Conservation (phyloP, 2,888 invertebrate species). For the Nemurella pictetii region DNA sequence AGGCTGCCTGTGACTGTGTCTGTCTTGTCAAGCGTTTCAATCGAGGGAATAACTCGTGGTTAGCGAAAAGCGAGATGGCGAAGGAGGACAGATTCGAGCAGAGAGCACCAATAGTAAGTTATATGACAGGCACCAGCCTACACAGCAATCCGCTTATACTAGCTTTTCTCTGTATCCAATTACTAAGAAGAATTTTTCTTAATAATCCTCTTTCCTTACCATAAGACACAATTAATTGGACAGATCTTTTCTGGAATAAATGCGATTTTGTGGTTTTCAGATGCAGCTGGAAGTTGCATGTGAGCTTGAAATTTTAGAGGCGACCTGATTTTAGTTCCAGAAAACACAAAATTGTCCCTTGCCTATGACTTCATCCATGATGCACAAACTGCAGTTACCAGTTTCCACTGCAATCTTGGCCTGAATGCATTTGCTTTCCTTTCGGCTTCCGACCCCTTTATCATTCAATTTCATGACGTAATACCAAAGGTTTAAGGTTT, state of each 20-base stretch:
- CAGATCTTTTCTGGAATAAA: not conserved
- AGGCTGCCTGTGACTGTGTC: too few relatives aligned
- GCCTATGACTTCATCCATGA: too few relatives aligned
- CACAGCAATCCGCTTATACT: conserved; percentile 3
- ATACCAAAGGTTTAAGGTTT: not conserved
- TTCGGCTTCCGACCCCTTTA: not conserved
- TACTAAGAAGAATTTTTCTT: conserved; percentile 4
- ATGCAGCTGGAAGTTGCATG: too few relatives aligned
- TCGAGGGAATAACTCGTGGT: not conserved
- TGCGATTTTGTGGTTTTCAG: not conserved
- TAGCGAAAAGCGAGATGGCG: not conserved
- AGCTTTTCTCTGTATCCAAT: conserved; percentile 16
- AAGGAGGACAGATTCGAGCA: too few relatives aligned
- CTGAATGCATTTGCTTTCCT: not conserved
- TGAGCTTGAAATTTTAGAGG: too few relatives aligned
- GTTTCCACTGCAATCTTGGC: too few relatives aligned
- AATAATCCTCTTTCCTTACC: conserved; percentile 8
- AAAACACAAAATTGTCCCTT: too few relatives aligned
- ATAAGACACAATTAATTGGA: conserved; percentile 22
- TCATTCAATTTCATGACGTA: not conserved
- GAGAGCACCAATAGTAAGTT: not conserved
- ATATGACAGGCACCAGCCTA: not conserved
- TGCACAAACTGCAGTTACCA: too few relatives aligned
- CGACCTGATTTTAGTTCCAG: too few relatives aligned
- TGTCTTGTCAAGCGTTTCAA: too few relatives aligned